Percentiles rank a stretch among this genome's conserved stretches.
These are phyloP conservation scores for Gastrophryne carolinensis DNA, from an alignment of 2,797 vertebrate species.

Conservation along the genomic window DNA sequence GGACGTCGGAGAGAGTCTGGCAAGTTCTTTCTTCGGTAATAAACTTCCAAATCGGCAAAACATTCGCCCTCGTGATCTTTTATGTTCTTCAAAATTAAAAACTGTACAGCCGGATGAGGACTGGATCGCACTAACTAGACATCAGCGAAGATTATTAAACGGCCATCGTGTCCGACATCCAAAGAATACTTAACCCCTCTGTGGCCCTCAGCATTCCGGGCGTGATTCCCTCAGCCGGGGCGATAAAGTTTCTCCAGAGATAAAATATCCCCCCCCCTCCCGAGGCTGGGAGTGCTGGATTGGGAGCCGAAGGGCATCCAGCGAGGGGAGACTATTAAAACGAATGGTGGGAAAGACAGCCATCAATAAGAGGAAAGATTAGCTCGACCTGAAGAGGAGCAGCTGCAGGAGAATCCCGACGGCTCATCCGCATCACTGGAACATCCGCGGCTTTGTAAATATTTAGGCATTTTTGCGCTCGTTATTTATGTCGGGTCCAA, in stretches of 20 bases:
- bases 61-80: background rate
- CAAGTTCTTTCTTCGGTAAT: background rate
- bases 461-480: constrained; percentile 7
- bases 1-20: background rate
- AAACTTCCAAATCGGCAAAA: background rate
- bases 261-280: constrained; percentile 1
- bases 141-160: background rate
- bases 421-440: background rate
- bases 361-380: background rate
- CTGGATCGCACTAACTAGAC: background rate
- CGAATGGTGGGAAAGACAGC: constrained; percentile 7
- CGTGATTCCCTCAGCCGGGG: background rate
- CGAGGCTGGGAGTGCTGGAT: background rate
- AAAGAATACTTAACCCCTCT: background rate
- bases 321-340: background rate
- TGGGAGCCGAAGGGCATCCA: background rate
- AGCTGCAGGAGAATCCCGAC: constrained; percentile 2
- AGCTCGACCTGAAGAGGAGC: background rate
- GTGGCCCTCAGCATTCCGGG: background rate
- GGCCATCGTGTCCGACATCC: background rate
- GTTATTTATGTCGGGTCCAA: background rate
- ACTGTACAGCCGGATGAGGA: background rate
- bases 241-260: constrained; percentile 1
- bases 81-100: background rate
- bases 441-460: constrained; percentile 2